phyloP scores from a whole-genome alignment of 1,140 invertebrate species.

The Heliconius nattereri region DNA sequence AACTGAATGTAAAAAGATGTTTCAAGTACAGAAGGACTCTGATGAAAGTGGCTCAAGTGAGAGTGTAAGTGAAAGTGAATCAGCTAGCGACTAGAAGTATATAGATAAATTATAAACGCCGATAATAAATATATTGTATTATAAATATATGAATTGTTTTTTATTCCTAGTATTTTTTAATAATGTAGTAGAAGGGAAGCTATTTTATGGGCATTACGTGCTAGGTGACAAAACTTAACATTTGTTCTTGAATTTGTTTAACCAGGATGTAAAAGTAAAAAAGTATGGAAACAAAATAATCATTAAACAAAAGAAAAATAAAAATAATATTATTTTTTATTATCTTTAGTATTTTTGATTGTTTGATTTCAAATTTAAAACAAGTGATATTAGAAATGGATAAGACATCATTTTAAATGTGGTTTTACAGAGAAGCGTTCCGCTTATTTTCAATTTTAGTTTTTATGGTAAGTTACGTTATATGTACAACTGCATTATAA shows the following conservation, averaged over 20 bases:
- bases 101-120: background rate
- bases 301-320: background rate
- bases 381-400: background rate
- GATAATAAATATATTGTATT: background rate
- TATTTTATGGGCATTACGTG: no score
- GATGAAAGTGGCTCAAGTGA: conserved; percentile 20
- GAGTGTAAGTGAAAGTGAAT: conserved; percentile 18
- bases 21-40: background rate
- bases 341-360: background rate
- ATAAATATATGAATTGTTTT: background rate
- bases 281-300: background rate
- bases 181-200: no score
- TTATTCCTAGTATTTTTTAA: background rate
- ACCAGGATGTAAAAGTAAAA: background rate
- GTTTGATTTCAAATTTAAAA: background rate
- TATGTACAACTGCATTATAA: background rate
- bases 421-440: background rate
- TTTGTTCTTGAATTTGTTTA: no score
- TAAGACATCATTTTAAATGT: conserved; percentile 10
- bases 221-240: no score
- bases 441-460: conserved; percentile 2
- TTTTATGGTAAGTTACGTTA: conserved; percentile 14
- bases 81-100: conserved; percentile 19
- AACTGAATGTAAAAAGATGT: conserved; percentile 41
- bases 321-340: background rate